A percentile compares a stretch with the other conserved stretches of the same genome.
Conservation (phyloP, 2,888 invertebrate genomes). For the Rotaria socialis region DNA sequence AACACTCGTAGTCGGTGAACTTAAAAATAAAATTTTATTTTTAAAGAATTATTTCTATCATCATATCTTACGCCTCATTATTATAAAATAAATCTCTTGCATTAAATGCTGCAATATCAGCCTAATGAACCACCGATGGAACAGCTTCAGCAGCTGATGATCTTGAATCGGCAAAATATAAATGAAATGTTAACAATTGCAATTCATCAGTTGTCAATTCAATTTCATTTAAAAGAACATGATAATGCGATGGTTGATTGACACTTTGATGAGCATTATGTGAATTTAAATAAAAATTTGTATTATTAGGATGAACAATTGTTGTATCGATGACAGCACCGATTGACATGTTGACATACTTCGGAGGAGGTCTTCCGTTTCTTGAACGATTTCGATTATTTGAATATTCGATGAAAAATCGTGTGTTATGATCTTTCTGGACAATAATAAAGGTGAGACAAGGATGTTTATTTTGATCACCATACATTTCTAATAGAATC, state of each 20-base stretch:
- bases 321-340: neutral
- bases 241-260: constrained; percentile 47
- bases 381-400: too few species aligned
- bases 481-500: neutral
- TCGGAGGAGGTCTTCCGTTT: too few species aligned
- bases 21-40: neutral
- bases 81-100: neutral
- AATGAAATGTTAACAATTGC: constrained; percentile 47
- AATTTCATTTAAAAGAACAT: constrained; percentile 47
- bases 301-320: neutral
- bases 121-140: neutral
- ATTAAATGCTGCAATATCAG: neutral
- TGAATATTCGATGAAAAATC: neutral
- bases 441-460: neutral
- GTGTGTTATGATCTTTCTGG: neutral
- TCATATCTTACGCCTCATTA: neutral
- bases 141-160: neutral
- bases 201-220: constrained; percentile 46
- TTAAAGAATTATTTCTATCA: too few species aligned
- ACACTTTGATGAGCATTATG: constrained; percentile 39
- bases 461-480: neutral
- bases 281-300: neutral
- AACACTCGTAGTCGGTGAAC: neutral
- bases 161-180: constrained; percentile 38
- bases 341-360: neutral